Base-by-base conservation (phyloP, 2,797 vertebrate species). In the Gallinago nigripennis region DNA sequence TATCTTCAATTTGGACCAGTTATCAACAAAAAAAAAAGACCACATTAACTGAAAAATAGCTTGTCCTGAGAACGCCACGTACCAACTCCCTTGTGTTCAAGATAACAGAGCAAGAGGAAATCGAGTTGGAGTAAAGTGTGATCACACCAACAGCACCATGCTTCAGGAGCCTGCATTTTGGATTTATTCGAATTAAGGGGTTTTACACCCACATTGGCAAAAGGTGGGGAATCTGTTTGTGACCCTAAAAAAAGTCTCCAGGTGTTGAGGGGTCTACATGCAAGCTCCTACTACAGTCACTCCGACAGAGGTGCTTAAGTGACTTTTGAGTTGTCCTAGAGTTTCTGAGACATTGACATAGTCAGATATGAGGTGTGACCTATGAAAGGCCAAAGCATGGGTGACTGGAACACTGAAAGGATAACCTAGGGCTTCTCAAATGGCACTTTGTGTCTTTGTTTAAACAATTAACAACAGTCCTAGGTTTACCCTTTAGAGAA, bases 191-290 rank as follows among this genome's bases (percentile, higher is more conserved):
- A 70, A 12, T 37, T 71, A 31, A 80, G 27, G 10, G 11, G 19
- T 84, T 92, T 92, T 91, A 19, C 9, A 37, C 12, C 6, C 7
- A 43, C 17, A 43, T 7, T 7, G 53, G 60, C 51, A 66, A 43
- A 63, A 57, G 17, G 7, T 30, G 8, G 8, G 24, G 25, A 80
- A 41, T 24, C 9, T 6, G 0, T 76, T 68, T 71, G 12, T 60
- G 25, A 57, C 5, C 2, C 11, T 11, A 48, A 6, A 46, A 45
- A 53, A 50, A 6, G 0, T 41, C 6, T 64, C 12, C 33, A 0
- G 3, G 3, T 30, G 28, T 37, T 50, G 17, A 11, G 33, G 3
- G 2, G 5, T 48, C 30, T 60, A n/a, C 14, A 20, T 45, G 45
- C 16, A 65, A 48, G 6, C 1, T 51, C 27, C 9, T 17, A 7